Percentiles rank a stretch among this genome's conserved stretches.
Evolutionary conservation across 2,113 vertebrate species (phyloP).

Genomic region (Grammomys surdaster): DNA sequence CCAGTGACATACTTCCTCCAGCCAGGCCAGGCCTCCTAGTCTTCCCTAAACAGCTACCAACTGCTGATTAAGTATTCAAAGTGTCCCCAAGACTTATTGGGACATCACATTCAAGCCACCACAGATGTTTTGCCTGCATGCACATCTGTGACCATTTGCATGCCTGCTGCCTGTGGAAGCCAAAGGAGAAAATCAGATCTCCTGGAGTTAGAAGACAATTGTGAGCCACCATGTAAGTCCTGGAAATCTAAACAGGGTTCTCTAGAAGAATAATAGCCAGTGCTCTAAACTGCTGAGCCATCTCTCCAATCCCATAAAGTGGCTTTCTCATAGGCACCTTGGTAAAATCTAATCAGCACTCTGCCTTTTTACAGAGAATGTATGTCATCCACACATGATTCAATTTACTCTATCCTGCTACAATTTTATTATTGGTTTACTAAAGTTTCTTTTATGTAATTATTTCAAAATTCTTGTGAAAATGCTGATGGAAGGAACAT

Average conservation of each 20-base stretch:
- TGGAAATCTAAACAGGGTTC: not conserved
- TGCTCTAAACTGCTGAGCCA: not conserved
- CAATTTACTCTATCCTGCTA: slow-evolving; percentile 15
- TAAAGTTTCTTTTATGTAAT: not conserved
- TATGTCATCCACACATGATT: not conserved
- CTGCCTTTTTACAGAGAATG: not conserved
- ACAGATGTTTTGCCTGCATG: not conserved
- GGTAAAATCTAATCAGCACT: not conserved
- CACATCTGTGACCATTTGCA: not conserved
- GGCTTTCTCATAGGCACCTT: not conserved
- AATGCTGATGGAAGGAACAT: not conserved
- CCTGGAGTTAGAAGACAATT: not conserved
- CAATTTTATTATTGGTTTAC: not conserved
- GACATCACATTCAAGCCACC: not conserved
- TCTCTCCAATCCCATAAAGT: not conserved
- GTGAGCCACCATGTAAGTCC: not conserved
- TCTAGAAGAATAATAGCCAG: not conserved
- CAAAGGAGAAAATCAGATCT: not conserved
- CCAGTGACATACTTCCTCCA: not conserved
- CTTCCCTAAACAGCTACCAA: not conserved
- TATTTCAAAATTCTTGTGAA: not conserved
- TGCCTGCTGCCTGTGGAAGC: not conserved
- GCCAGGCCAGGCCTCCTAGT: not conserved
- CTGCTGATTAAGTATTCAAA: not conserved
- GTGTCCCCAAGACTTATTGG: not conserved